Evolutionary conservation across 2,113 vertebrate genomes (phyloP).

Genomic region (Marmota monax): DNA sequence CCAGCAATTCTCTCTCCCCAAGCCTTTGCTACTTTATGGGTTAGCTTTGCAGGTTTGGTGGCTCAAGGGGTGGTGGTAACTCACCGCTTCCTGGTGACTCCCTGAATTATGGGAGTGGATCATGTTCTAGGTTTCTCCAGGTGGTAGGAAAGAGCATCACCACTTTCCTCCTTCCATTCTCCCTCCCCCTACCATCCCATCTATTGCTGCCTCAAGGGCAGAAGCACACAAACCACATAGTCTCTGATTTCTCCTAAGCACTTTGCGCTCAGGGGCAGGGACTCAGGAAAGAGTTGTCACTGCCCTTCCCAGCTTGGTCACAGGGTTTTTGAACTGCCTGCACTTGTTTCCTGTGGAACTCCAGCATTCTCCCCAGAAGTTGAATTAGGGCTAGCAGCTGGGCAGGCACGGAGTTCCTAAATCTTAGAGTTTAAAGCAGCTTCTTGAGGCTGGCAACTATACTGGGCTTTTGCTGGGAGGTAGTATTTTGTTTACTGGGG

Average conservation of each 20-base stretch:
- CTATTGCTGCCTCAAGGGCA: conserved; percentile 61
- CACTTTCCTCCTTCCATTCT: conserved; percentile 57
- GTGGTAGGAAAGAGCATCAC: conserved; percentile 59
- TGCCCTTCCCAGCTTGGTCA: conserved; percentile 66
- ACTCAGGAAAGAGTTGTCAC: conserved; percentile 35
- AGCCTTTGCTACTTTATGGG: conserved; percentile 28
- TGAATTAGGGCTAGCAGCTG: conserved; percentile 49
- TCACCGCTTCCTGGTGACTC: conserved; percentile 65
- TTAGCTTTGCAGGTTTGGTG: conserved; percentile 65
- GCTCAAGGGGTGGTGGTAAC: conserved; percentile 36
- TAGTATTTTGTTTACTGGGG: conserved; percentile 45
- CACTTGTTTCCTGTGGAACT: conserved; percentile 42
- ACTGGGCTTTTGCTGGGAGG: conserved; percentile 28
- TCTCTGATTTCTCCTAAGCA: conserved; percentile 76
- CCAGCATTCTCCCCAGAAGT: conserved; percentile 28
- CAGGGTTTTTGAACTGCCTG: conserved; percentile 75
- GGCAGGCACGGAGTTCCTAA: conserved; percentile 51
- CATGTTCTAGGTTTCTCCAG: conserved; percentile 48
- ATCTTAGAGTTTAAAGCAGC: conserved; percentile 47
- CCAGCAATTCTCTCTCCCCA: conserved; percentile 16
- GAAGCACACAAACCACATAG: conserved; percentile 62
- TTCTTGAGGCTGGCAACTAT: conserved; percentile 43
- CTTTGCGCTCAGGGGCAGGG: conserved; percentile 65
- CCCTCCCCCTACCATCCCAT: background rate
- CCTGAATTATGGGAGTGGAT: conserved; percentile 51